These are phyloP conservation scores for Hoplias malabaricus DNA, from an alignment of 2,113 vertebrate species.

Conservation along the genomic window DNA sequence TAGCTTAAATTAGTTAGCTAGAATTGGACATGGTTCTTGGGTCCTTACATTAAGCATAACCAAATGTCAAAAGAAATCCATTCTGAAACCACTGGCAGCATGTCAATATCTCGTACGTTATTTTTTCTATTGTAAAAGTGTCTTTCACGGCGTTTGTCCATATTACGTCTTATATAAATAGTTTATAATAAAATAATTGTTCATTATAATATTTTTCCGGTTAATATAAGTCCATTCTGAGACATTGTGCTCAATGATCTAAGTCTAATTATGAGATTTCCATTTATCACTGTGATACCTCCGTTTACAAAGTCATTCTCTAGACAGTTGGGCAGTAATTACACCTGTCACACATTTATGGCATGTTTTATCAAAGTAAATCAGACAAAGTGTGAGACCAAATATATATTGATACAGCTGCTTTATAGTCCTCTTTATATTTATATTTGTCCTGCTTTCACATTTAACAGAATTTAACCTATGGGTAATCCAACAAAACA, in stretches of 20 bases:
- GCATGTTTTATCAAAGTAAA: too few relatives aligned
- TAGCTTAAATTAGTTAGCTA: not conserved
- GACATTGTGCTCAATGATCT: not conserved
- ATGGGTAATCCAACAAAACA: too few relatives aligned
- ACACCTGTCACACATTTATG: too few relatives aligned
- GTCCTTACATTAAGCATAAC: not conserved
- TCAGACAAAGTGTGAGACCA: too few relatives aligned
- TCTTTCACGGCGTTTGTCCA: not conserved
- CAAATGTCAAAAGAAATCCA: not conserved
- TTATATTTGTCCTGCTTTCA: too few relatives aligned
- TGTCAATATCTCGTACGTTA: not conserved
- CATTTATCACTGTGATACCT: not conserved
- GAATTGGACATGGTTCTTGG: not conserved
- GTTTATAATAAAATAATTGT: not conserved
- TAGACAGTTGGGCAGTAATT: too few relatives aligned
- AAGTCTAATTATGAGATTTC: not conserved
- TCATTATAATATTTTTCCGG: not conserved
- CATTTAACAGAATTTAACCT: too few relatives aligned
- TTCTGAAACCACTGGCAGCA: not conserved
- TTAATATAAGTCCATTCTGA: not conserved
- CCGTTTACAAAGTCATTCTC: not conserved
- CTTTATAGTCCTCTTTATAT: too few relatives aligned
- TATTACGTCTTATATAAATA: not conserved
- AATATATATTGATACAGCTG: too few relatives aligned
- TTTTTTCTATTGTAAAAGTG: not conserved